These are phyloP conservation scores for Bettongia penicillata DNA, from an alignment of 2,113 vertebrate genomes.

Conservation along the genomic window DNA sequence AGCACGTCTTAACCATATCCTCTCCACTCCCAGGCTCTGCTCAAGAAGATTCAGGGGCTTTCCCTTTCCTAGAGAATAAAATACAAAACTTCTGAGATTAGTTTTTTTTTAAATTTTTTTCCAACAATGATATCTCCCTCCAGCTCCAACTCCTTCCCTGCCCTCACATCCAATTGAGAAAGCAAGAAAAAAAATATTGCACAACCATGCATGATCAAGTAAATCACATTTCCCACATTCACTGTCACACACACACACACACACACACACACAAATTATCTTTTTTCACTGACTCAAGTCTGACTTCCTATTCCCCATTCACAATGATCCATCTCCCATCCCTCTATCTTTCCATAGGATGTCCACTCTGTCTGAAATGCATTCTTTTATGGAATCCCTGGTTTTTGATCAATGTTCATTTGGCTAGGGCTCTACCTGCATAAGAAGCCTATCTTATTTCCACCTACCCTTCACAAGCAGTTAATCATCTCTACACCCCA, in stretches of 20 bases:
- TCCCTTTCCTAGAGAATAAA: background rate
- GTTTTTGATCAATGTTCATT: background rate
- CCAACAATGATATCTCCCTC: background rate
- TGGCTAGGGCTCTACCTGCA: background rate
- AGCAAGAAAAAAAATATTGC: background rate
- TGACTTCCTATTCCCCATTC: background rate
- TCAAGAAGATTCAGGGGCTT: background rate
- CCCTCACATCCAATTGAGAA: background rate
- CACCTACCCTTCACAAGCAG: rapidly evolving
- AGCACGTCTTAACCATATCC: background rate
- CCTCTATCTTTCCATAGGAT: background rate
- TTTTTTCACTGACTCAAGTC: background rate
- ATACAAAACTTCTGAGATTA: background rate
- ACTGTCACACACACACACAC: background rate
- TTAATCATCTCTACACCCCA: background rate
- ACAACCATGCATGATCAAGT: background rate
- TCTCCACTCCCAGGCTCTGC: background rate
- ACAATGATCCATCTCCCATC: background rate
- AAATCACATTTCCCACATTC: background rate
- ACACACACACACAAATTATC: background rate
- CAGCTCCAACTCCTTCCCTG: background rate
- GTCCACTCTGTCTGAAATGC: background rate
- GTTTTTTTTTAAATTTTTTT: background rate
- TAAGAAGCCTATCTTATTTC: background rate
- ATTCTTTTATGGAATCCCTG: background rate